Evolutionary conservation across 2,113 vertebrate species (phyloP), one percentile per base, ranked within the genome.

Genomic region (Oostethus manadensis): DNA sequence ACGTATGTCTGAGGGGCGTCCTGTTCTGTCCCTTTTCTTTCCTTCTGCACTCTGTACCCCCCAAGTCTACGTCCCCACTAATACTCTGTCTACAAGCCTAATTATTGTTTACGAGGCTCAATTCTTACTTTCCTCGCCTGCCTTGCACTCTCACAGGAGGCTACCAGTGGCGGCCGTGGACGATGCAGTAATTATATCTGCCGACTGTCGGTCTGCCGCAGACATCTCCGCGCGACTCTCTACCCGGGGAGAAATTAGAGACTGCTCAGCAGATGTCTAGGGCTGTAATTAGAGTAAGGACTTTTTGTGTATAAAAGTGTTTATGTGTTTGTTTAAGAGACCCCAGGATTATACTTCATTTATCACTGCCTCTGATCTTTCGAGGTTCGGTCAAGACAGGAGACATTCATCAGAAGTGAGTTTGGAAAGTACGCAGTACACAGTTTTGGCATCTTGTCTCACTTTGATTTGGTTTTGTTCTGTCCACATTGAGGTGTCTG

Each of bases 121-220:
- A 77, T 77, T n/a, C 74, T 76, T 69, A 44, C 68, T 51, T 57
- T 51, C 58, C 40, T 54, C 68, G 3, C 57, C 29, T 44, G 48
- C 29, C 66, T 65, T 50, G n/a, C 50, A 62, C 73, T 65, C 62
- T 54, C 76, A 57, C 63, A 46, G 56, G 42, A 44, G 43, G n/a
- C 56, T 33, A 6, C 65, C 73, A 74, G 61, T 58, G 62, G 65
- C 82, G 79, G 81, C 76, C 79, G 77, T 78, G 77, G 79, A 84
- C 83, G 84, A 84, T 86, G 78, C 81, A 75, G 77, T 86, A 87
- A 84, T 87, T 87, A 86, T 80, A 87, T 87, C 85, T 88, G 76
- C 80, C 70, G 81, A 85, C 79, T 71, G 71, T 76, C 79, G 81
- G 75, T 78, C 75, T 54, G 75, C 84, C 84, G 68, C 86, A 86